phyloP scores from a whole-genome alignment of 2,113 vertebrate genomes.

The Halcyon senegalensis region DNA sequence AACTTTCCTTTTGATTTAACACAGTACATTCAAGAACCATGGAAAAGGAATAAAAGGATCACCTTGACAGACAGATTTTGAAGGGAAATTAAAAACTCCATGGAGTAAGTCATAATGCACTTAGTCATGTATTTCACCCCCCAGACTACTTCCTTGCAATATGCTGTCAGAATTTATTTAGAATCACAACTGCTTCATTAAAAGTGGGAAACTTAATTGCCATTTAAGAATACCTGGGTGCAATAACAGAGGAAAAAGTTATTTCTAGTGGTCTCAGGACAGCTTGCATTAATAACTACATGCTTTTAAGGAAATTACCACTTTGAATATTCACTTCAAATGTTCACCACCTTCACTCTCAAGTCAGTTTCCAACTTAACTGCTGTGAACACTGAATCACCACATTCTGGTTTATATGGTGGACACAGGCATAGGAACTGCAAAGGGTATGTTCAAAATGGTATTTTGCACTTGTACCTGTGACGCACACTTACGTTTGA shows the following conservation, averaged over 20 bases:
- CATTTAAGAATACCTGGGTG: not conserved
- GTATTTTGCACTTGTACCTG: not conserved
- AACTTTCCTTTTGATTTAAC: not conserved
- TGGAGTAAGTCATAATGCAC: not conserved
- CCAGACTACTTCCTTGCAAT: not conserved
- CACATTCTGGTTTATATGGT: not conserved
- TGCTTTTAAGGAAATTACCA: not conserved
- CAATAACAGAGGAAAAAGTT: not conserved
- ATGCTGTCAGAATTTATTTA: not conserved
- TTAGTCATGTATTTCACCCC: not conserved
- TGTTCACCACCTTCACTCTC: not conserved
- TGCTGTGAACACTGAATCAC: not conserved
- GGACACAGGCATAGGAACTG: not conserved
- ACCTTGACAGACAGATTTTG: not conserved
- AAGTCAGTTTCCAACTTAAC: not conserved
- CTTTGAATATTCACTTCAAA: not conserved
- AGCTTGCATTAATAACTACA: not conserved
- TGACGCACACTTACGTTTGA: not conserved
- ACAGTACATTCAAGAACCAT: not conserved
- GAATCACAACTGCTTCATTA: not conserved
- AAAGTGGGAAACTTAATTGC: not conserved
- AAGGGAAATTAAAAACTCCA: not conserved
- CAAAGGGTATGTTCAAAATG: not conserved
- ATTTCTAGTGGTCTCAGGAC: not conserved
- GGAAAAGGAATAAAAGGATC: not conserved